Evolutionary conservation across 2,888 invertebrate species (phyloP), one percentile per base, ranked within the genome.

Genomic region (Polymixis flavicincta): DNA sequence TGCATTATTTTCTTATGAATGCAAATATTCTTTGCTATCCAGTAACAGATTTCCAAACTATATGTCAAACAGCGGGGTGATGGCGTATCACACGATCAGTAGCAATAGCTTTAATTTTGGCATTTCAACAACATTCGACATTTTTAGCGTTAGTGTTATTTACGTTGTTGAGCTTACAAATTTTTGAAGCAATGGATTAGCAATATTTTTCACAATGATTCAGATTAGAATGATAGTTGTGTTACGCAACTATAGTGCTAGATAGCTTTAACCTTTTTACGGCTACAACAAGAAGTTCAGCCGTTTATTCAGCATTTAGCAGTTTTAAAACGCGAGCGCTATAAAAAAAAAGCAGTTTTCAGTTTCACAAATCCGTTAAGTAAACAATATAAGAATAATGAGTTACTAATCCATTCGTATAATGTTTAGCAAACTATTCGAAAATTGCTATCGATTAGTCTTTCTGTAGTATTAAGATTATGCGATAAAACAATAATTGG

Each of bases 401-500:
- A 82, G 25, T 76, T 65, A 50, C 17, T 64, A 57, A 66, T 67
- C 61, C 61, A 4, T 48, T 71, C 54, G 76, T 22, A 59, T 63
- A 82, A 63, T 55, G 71, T 80, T 71, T 45, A 28, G 19, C 48
- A 22, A 83, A 71, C 64, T 72, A 67, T 72, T 69, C 22, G 52
- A 61, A 66, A 71, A 59, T 70, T 70, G 57, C 60, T 71, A 60
- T 84, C 70, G 85, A 72, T 72, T 81, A 64, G 48, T 63, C 59
- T 54, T 55, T 74, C 66, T 84, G 81, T 76, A 61, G 45, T 68
- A 80, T 76, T 81, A 71, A 85, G 82, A 85, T 85, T 84, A 75
- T 32, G 59, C 72, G 83, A 85, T 85, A 84, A 82, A 84, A 75
- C 78, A 73, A 69, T 82, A 85, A 84, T 84, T 84, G 83, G 81